A percentile compares a stretch with the other conserved stretches of the same genome.
Conservation (phyloP, 2,113 vertebrate species). For the Pygoscelis antarcticus region DNA sequence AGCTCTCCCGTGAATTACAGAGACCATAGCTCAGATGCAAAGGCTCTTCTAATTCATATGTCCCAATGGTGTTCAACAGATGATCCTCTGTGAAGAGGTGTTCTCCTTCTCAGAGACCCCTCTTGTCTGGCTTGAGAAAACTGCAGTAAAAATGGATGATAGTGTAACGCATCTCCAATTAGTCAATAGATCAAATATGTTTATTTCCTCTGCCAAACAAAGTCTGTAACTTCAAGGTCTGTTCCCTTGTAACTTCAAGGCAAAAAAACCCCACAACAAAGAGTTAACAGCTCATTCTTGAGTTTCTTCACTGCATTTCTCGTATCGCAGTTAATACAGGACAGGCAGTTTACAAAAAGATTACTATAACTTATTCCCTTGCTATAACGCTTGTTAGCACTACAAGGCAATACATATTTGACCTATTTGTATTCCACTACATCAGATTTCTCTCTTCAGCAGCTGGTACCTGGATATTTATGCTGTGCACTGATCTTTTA, state of each 20-base stretch:
- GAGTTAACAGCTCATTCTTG: not conserved
- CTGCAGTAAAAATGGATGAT: not conserved
- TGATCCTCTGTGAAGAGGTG: not conserved
- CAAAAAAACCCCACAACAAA: not conserved
- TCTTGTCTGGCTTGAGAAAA: not conserved
- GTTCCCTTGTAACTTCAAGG: not conserved
- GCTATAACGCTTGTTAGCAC: not conserved
- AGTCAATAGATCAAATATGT: not conserved
- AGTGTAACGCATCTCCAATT: not conserved
- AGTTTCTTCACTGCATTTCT: not conserved
- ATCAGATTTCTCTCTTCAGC: not conserved
- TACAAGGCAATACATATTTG: not conserved
- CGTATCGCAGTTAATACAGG: not conserved
- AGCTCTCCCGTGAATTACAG: not conserved
- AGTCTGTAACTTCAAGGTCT: no score
- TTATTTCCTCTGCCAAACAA: not conserved
- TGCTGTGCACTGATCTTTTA: conserved; percentile 11
- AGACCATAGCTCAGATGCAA: not conserved
- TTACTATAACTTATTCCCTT: not conserved
- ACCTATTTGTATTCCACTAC: not conserved
- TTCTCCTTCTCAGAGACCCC: not conserved
- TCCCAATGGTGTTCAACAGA: not conserved
- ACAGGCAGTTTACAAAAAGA: not conserved
- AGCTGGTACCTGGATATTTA: not conserved
- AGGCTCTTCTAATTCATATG: not conserved